These are phyloP conservation scores for Salarias fasciatus DNA, from an alignment of 2,797 vertebrate species.

Conservation along the genomic window DNA sequence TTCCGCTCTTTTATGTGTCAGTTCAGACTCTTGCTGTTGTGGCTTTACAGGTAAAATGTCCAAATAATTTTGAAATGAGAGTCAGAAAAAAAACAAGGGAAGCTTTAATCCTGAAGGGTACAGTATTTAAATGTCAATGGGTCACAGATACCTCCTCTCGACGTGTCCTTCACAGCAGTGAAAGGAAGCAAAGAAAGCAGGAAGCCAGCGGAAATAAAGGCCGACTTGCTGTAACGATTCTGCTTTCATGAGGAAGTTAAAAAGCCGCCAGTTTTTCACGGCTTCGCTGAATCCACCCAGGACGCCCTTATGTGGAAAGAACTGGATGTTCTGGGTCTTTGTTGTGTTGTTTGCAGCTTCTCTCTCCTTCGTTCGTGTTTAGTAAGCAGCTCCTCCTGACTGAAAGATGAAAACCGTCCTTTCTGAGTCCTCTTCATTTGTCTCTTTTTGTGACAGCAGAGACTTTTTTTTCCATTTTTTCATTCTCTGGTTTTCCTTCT, in stretches of 20 bases:
- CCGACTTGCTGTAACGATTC: slow-evolving; percentile 16
- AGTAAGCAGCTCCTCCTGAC: background rate
- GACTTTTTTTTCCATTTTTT: slow-evolving; percentile 22
- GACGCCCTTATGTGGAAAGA: background rate
- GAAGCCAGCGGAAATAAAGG: slow-evolving; percentile 9
- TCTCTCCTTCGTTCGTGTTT: slow-evolving; percentile 10
- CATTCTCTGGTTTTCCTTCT: slow-evolving; percentile 12
- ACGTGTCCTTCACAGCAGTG: slow-evolving; percentile 35
- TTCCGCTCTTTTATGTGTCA: too few relatives aligned
- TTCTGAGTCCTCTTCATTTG: slow-evolving; percentile 7
- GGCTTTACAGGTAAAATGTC: too few relatives aligned
- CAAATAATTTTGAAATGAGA: too few relatives aligned
- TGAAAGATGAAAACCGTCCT: background rate
- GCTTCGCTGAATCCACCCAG: slow-evolving; percentile 7
- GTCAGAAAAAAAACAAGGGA: too few relatives aligned
- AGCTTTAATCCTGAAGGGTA: slow-evolving; percentile 14
- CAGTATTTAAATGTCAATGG: slow-evolving; percentile 66
- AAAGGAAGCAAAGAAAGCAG: slow-evolving; percentile 6
- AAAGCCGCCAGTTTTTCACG: slow-evolving; percentile 29
- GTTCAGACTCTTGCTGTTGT: too few relatives aligned
- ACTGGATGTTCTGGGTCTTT: slow-evolving; percentile 12
- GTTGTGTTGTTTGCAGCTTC: slow-evolving; percentile 1
- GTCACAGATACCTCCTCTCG: slow-evolving; percentile 28
- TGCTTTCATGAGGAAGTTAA: slow-evolving; percentile 14
- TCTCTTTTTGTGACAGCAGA: background rate